Conservation (phyloP, 2,888 invertebrate species). For the Neelides folsomi region DNA sequence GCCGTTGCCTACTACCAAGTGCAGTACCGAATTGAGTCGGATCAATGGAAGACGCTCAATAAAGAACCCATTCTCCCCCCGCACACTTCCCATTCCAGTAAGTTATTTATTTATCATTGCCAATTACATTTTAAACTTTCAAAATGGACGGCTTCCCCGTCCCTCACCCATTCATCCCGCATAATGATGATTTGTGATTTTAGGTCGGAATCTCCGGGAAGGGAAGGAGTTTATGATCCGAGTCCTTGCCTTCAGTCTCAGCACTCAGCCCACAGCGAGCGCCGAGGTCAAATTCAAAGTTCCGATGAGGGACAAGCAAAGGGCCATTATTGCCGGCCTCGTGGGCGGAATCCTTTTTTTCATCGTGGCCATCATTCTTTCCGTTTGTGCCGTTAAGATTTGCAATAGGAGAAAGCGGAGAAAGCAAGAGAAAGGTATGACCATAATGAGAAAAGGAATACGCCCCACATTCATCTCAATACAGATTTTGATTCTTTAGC, state of each 20-base stretch:
- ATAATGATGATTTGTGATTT: background rate
- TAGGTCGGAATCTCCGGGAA: constrained; percentile 43
- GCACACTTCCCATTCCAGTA: constrained; percentile 75
- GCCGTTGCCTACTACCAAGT: constrained; percentile 73
- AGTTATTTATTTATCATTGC: constrained; percentile 24
- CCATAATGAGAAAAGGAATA: background rate
- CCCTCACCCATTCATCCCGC: background rate
- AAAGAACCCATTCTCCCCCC: constrained; percentile 76
- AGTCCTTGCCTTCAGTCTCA: constrained; percentile 73
- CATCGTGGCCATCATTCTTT: constrained; percentile 91
- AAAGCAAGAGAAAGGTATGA: constrained; percentile 89
- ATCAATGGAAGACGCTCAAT: constrained; percentile 72
- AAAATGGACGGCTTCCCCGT: too few species aligned
- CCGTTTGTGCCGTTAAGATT: constrained; percentile 93
- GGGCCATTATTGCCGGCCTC: constrained; percentile 90
- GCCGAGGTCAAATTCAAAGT: constrained; percentile 79
- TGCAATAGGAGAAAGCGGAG: constrained; percentile 92
- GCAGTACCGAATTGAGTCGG: constrained; percentile 58
- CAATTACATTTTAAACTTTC: background rate
- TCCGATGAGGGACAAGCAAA: constrained; percentile 81
- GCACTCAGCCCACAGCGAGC: constrained; percentile 64
- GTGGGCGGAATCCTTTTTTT: constrained; percentile 94
- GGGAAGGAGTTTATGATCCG: constrained; percentile 84
- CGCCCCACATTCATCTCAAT: background rate
- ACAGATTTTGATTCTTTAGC: constrained; percentile 54